Conservation (phyloP, 2,113 vertebrate species). For the Salvelinus alpinus region DNA sequence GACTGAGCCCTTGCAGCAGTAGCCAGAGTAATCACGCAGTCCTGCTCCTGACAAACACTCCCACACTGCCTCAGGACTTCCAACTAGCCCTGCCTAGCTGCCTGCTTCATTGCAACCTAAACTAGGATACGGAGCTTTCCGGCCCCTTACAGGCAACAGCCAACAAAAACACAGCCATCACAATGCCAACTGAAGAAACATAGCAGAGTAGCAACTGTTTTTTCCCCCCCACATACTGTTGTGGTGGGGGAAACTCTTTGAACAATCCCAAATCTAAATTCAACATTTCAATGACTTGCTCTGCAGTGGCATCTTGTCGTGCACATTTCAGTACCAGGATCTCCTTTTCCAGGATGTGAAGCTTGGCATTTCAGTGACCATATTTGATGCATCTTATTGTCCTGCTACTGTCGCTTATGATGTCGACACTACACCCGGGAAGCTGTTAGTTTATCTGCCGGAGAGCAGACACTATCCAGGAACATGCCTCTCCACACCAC, state of each 20-base stretch:
- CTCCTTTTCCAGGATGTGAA: too few species aligned
- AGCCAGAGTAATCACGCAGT: conserved; percentile 38
- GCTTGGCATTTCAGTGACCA: too few species aligned
- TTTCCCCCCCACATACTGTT: conserved; percentile 28
- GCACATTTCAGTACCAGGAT: too few species aligned
- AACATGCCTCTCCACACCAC: too few species aligned
- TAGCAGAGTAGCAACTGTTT: conserved; percentile 19
- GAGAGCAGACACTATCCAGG: too few species aligned
- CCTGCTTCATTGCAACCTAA: not conserved
- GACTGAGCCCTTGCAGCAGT: not conserved
- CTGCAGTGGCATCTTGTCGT: too few species aligned
- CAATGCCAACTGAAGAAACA: conserved; percentile 43
- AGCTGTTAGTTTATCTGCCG: too few species aligned
- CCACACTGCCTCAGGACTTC: conserved; percentile 37
- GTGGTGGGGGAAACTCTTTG: not conserved
- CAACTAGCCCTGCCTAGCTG: conserved; percentile 29
- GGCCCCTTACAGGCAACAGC: conserved; percentile 17
- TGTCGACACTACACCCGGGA: too few species aligned
- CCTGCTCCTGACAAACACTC: conserved; percentile 43
- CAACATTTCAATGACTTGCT: too few species aligned
- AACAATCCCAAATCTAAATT: too few species aligned
- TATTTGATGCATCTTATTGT: too few species aligned
- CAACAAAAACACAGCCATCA: conserved; percentile 60
- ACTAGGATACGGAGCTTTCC: conserved; percentile 5
- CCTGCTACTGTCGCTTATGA: too few species aligned